Evolutionary conservation across 2,797 vertebrate species (phyloP).

Genomic region (Hypotaenidia okinawae): DNA sequence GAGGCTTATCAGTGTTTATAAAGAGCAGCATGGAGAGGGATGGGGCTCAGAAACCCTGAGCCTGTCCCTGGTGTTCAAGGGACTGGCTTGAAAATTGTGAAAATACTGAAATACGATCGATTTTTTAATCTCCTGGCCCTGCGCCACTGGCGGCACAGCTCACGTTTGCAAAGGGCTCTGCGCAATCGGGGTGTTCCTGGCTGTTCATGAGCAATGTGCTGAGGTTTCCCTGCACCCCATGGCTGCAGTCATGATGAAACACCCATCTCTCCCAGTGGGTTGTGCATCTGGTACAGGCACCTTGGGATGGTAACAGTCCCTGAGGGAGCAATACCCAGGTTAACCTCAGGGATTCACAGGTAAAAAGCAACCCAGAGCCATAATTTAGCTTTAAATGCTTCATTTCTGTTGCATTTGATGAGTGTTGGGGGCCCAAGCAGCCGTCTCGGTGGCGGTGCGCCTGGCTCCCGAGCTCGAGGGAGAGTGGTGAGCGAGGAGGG

Average conservation of each 20-base stretch:
- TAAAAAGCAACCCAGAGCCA: neutral
- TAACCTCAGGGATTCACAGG: neutral
- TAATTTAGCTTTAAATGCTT: neutral
- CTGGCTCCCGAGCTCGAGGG: accelerated
- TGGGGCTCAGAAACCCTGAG: neutral
- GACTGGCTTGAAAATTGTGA: neutral
- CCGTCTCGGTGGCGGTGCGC: accelerated
- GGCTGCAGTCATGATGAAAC: accelerated
- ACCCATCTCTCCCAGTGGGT: accelerated
- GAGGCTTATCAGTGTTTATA: neutral
- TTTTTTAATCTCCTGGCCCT: neutral
- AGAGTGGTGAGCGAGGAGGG: neutral
- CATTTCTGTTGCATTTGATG: neutral
- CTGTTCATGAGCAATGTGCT: accelerated
- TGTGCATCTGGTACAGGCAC: neutral
- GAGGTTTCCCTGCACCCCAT: neutral
- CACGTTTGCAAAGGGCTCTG: neutral
- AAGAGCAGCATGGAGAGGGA: neutral
- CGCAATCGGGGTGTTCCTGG: accelerated
- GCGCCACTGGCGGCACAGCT: accelerated
- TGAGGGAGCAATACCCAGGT: neutral
- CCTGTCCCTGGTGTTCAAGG: accelerated
- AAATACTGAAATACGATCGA: neutral
- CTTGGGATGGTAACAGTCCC: neutral
- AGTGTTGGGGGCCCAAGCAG: neutral